A percentile compares a stretch with the other conserved stretches of the same genome.
These are phyloP conservation scores for Drosophila nigromelanica DNA, from an alignment of 1,140 invertebrate species.

Conservation along the genomic window DNA sequence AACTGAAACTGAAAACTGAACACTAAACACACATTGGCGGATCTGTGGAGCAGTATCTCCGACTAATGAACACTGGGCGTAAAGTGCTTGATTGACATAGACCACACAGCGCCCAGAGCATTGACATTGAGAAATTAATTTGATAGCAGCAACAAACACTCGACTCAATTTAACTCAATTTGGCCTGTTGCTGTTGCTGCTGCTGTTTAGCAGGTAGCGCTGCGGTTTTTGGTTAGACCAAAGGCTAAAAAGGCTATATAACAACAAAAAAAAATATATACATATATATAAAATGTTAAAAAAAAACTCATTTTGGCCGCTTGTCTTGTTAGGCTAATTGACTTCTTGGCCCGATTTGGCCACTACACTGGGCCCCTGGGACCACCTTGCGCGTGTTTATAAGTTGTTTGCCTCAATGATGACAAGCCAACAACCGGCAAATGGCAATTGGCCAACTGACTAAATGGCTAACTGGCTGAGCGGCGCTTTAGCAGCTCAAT, in stretches of 20 bases:
- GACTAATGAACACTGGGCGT: slow-evolving; percentile 73
- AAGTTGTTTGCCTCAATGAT: slow-evolving; percentile 54
- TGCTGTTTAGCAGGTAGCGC: slow-evolving; percentile 8
- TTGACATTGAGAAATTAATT: slow-evolving; percentile 61
- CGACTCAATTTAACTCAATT: slow-evolving; percentile 6
- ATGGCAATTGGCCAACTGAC: slow-evolving; percentile 9
- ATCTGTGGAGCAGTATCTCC: slow-evolving; percentile 13
- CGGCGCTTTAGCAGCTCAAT: slow-evolving; percentile 68
- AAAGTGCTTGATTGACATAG: slow-evolving; percentile 82
- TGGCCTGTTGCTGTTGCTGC: no score
- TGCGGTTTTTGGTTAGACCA: slow-evolving; percentile 21
- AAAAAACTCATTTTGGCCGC: slow-evolving; percentile 36
- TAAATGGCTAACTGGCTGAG: slow-evolving; percentile 17
- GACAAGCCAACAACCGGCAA: slow-evolving; percentile 50
- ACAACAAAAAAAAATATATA: neutral
- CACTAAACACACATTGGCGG: neutral
- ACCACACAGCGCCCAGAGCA: slow-evolving; percentile 66
- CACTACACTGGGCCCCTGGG: slow-evolving; percentile 14
- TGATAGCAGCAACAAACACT: slow-evolving; percentile 48
- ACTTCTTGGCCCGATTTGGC: slow-evolving; percentile 50
- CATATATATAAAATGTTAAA: neutral
- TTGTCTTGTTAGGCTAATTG: slow-evolving; percentile 81
- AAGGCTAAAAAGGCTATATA: slow-evolving; percentile 11
- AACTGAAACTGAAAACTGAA: no score
- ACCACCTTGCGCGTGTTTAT: slow-evolving; percentile 66